Evolutionary conservation across 35 echinoderm and acorn worm genomes (phyloP).

Genomic region (Hemicentrotus pulcherrimus): DNA sequence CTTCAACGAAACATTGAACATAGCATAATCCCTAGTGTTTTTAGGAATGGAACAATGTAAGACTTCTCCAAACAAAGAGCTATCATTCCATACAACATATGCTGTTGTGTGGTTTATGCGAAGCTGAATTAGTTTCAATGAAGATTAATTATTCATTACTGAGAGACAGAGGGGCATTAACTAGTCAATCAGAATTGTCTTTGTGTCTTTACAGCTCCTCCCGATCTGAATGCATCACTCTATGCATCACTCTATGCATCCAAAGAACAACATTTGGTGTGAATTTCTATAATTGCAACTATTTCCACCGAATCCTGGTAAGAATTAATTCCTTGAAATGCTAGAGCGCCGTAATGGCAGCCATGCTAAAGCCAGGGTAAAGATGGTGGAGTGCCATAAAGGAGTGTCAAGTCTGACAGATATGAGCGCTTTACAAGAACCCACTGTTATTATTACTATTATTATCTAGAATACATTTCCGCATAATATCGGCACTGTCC

Average conservation of each 20-base stretch:
- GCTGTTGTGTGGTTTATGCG: background rate
- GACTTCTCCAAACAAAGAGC: background rate
- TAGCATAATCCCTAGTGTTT: background rate
- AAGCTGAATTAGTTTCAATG: background rate
- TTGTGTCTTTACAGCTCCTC: background rate
- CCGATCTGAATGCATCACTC: background rate
- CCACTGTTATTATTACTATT: no score
- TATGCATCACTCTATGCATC: background rate
- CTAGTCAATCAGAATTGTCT: background rate
- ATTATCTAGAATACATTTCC: background rate
- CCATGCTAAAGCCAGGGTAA: no score
- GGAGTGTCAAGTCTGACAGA: no score
- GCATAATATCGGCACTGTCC: background rate
- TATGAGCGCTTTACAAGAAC: no score
- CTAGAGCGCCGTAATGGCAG: no score
- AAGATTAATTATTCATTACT: background rate
- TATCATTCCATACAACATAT: background rate
- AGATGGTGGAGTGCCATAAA: no score
- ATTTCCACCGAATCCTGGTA: background rate
- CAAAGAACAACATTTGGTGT: background rate
- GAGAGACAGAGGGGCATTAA: no score
- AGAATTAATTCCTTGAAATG: no score
- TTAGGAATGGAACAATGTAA: background rate
- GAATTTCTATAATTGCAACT: background rate
- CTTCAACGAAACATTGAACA: background rate